Evolutionary conservation across 2,888 invertebrate species (phyloP).

Genomic region (Amorpha juglandis): DNA sequence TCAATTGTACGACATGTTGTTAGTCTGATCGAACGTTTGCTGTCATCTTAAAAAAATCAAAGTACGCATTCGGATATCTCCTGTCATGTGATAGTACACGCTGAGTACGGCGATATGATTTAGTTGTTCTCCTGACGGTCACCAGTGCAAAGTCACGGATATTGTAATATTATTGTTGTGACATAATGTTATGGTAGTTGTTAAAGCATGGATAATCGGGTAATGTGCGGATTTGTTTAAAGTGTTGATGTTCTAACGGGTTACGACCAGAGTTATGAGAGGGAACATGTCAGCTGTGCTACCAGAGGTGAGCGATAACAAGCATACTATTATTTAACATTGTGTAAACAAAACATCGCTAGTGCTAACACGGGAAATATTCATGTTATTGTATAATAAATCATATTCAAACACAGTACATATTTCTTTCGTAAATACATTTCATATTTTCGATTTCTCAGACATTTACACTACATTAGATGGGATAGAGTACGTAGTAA

Average conservation of each 20-base stretch:
- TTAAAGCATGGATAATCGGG: constrained; percentile 4
- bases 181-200: constrained; percentile 11
- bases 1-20: constrained; percentile 25
- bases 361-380: background rate
- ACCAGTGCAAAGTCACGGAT: constrained; percentile 29
- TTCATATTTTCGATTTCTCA: background rate
- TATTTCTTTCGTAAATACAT: background rate
- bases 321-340: background rate
- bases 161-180: constrained; percentile 34
- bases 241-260: constrained; percentile 17
- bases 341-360: constrained; percentile 1
- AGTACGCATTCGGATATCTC: constrained; percentile 56
- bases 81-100: constrained; percentile 51
- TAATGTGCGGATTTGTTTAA: constrained; percentile 18
- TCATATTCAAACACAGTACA: background rate
- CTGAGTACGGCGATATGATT: constrained; percentile 33
- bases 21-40: constrained; percentile 21
- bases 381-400: background rate
- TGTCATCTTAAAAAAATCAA: constrained; percentile 47
- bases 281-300: constrained; percentile 37
- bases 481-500: no score
- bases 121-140: constrained; percentile 35
- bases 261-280: constrained; percentile 28
- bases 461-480: background rate
- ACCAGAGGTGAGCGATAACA: constrained; percentile 41